Evolutionary conservation across 2,888 invertebrate species (phyloP), one percentile per base, ranked within the genome.

Genomic region (Acronicta alni): DNA sequence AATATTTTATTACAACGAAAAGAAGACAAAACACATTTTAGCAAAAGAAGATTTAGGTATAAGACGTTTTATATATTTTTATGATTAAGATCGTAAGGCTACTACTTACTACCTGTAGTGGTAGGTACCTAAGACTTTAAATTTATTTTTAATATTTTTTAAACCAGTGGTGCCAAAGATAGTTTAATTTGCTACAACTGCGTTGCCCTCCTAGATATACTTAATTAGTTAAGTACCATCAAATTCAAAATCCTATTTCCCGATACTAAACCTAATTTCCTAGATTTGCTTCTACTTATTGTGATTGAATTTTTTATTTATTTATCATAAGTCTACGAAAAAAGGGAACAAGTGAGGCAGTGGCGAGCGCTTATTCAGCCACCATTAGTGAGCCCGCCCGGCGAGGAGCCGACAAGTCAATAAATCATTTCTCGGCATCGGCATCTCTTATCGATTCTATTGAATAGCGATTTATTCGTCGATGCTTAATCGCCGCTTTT

Each of bases 391-490:
- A 58, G 58, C 57, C 65, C 77, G 76, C 78, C 69, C 67, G 68
- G 65, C 78, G 80, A 79, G 79, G 77, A 83, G 83, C 80, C 82
- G 85, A 80, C 81, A 82, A 90, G 89, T 89, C 90, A 89, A 92
- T 92, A 92, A 92, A 92, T 92, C 92, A 92, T 92, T 82, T 84
- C 86, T 85, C 85, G 77, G 83, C 84, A 81, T 84, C 84, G 85
- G 86, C 89, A 86, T 90, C 88, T 87, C 87, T 88, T 86, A 87
- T 86, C 88, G 88, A 88, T 88, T 89, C 89, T 84, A 89, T 90
- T 91, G 83, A 89, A 89, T 87, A 87, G 85, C 87, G 84, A 89
- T 90, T 88, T 87, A 87, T 85, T 83, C 80, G 67, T 73, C 69
- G 73, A 77, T 77, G 81, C 84, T 84, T 83, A 84, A 87, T 86